Evolutionary conservation across 1,140 invertebrate species (phyloP).

Genomic region (Drosophila pseudoananassae): DNA sequence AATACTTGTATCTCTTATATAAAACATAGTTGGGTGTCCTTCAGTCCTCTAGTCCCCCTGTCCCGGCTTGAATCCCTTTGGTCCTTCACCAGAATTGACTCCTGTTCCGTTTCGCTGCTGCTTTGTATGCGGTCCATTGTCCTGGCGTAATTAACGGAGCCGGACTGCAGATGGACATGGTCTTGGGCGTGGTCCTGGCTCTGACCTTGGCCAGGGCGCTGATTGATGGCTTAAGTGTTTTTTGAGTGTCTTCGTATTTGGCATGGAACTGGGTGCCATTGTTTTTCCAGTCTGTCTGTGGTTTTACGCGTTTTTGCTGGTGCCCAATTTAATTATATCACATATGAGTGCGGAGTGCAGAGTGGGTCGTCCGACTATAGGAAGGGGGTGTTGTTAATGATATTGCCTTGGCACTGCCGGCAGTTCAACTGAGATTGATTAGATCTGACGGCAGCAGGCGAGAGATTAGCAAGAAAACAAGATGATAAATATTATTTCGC

Average conservation of each 20-base stretch:
- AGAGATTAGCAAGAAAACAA: slow-evolving; percentile 28
- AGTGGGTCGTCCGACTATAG: no score
- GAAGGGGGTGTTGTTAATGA: slow-evolving; percentile 67
- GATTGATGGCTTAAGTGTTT: slow-evolving; percentile 80
- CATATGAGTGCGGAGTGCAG: slow-evolving; percentile 25
- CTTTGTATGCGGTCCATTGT: slow-evolving; percentile 68
- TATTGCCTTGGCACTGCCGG: slow-evolving; percentile 49
- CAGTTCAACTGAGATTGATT: slow-evolving; percentile 65
- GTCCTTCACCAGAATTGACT: slow-evolving; percentile 19
- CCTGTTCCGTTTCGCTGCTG: slow-evolving; percentile 20
- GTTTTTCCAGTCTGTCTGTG: slow-evolving; percentile 25
- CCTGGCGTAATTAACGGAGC: slow-evolving; percentile 65
- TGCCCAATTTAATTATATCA: slow-evolving; percentile 68
- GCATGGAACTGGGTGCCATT: slow-evolving; percentile 30
- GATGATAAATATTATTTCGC: slow-evolving; percentile 54
- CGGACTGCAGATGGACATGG: slow-evolving; percentile 31
- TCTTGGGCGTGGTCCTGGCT: slow-evolving; percentile 33
- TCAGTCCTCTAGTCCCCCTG: slow-evolving; percentile 1
- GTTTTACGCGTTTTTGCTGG: slow-evolving; percentile 25
- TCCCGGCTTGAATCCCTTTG: neutral
- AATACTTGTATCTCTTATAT: slow-evolving; percentile 70
- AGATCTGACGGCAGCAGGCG: slow-evolving; percentile 19
- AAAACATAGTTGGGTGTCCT: slow-evolving; percentile 60
- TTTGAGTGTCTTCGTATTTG: slow-evolving; percentile 73
- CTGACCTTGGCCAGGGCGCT: slow-evolving; percentile 70